phyloP scores from a whole-genome alignment of 2,888 invertebrate species.

The Zaprionus obscuricornis region DNA sequence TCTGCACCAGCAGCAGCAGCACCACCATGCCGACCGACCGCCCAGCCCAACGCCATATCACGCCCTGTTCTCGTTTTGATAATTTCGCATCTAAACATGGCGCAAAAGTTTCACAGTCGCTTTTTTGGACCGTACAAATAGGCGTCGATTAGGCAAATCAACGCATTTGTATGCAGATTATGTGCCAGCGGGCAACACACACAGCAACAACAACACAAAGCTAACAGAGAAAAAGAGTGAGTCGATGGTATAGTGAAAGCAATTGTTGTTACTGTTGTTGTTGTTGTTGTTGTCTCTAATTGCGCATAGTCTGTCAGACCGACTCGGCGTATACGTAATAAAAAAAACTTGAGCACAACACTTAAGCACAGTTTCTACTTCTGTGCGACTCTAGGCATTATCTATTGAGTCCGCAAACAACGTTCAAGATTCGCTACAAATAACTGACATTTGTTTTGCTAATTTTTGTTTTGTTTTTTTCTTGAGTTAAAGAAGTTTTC shows the following conservation, averaged over 20 bases:
- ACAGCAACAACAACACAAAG: conserved; percentile 8
- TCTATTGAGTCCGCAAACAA: too few relatives aligned
- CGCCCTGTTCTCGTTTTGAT: conserved; percentile 43
- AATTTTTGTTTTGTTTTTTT: too few relatives aligned
- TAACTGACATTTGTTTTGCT: too few relatives aligned
- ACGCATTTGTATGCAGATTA: conserved; percentile 79
- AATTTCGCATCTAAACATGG: conserved; percentile 61
- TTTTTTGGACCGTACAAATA: conserved; percentile 72
- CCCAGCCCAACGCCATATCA: neutral
- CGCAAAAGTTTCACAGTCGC: conserved; percentile 46
- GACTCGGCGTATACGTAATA: conserved; percentile 65
- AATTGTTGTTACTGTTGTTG: conserved; percentile 18
- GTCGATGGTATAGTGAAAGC: neutral
- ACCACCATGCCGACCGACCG: neutral
- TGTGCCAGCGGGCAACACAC: conserved; percentile 65
- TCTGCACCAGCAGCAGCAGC: neutral
- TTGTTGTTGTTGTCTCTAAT: conserved; percentile 61
- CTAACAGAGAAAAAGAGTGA: neutral
- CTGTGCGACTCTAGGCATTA: too few relatives aligned
- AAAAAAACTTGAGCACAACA: conserved; percentile 38
- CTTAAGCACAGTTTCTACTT: conserved; percentile 18
- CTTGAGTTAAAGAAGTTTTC: too few relatives aligned
- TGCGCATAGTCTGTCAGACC: conserved; percentile 61
- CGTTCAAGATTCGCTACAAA: too few relatives aligned
- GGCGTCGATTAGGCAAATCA: conserved; percentile 80